phyloP scores from a whole-genome alignment of 2,888 invertebrate genomes.

The Chymomyza caudatula region DNA sequence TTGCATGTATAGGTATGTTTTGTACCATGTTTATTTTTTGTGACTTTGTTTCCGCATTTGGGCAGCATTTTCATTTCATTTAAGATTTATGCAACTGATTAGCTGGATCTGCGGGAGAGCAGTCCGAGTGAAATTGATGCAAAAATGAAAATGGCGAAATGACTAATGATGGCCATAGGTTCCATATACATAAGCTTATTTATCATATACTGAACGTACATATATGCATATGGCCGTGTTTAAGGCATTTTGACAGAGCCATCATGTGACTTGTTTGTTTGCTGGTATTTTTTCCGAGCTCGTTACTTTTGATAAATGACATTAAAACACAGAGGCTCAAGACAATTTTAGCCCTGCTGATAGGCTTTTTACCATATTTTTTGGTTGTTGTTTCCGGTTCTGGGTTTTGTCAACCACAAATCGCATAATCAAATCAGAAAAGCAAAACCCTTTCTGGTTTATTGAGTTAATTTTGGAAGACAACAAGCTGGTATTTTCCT shows the following conservation, averaged over 20 bases:
- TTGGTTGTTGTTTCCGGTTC: constrained; percentile 13
- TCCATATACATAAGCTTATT: not conserved
- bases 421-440: constrained; percentile 63
- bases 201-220: not conserved
- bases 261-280: constrained; percentile 41
- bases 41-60: not conserved
- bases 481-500: not conserved
- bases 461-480: constrained; percentile 46
- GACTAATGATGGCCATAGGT: constrained; percentile 55
- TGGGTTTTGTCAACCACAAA: constrained; percentile 37
- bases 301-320: constrained; percentile 4
- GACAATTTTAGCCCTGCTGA: not conserved
- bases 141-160: constrained; percentile 54
- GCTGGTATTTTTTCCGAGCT: not conserved
- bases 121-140: constrained; percentile 49
- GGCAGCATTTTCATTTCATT: constrained; percentile 30
- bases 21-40: not conserved
- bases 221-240: constrained; percentile 33
- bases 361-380: constrained; percentile 18
- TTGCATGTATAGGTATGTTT: not conserved
- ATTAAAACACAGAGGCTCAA: not conserved
- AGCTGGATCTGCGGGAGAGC: constrained; percentile 33
- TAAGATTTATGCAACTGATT: constrained; percentile 70
- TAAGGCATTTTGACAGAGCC: constrained; percentile 10
- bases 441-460: constrained; percentile 53